Conservation (phyloP, 2,888 invertebrate species). For the Apotomis turbidana region DNA sequence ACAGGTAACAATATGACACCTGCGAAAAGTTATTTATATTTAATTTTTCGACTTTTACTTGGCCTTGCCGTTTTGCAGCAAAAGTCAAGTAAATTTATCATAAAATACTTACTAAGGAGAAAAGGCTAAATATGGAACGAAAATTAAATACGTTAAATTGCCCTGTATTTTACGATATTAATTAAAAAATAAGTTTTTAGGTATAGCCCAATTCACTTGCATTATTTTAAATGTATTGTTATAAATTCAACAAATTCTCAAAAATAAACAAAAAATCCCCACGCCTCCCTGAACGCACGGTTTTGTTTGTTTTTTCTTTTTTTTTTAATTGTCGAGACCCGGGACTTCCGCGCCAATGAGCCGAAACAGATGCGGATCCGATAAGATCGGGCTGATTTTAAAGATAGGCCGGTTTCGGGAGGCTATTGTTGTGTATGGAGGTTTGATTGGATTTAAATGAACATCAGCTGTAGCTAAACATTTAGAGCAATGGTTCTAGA, state of each 20-base stretch:
- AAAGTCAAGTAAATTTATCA: no score
- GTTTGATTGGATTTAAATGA: neutral
- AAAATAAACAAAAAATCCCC: slow-evolving; percentile 15
- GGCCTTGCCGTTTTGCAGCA: no score
- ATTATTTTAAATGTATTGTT: neutral
- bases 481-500: neutral
- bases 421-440: neutral
- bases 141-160: no score
- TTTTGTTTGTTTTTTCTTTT: slow-evolving; percentile 30
- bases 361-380: slow-evolving; percentile 47
- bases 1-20: no score
- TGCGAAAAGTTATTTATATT: no score
- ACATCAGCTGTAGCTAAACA: neutral
- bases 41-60: no score
- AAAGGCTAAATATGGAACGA: no score
- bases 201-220: no score
- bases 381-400: slow-evolving; percentile 43
- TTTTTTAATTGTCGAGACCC: slow-evolving; percentile 28
- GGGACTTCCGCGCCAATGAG: slow-evolving; percentile 47
- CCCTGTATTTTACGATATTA: no score
- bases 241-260: neutral
- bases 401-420: slow-evolving; percentile 39
- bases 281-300: slow-evolving; percentile 19
- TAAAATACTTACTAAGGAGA: no score
- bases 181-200: no score